Evolutionary conservation across 2,113 vertebrate species (phyloP), one percentile per base, ranked within the genome.

Genomic region (Psilopogon haemacephalus): DNA sequence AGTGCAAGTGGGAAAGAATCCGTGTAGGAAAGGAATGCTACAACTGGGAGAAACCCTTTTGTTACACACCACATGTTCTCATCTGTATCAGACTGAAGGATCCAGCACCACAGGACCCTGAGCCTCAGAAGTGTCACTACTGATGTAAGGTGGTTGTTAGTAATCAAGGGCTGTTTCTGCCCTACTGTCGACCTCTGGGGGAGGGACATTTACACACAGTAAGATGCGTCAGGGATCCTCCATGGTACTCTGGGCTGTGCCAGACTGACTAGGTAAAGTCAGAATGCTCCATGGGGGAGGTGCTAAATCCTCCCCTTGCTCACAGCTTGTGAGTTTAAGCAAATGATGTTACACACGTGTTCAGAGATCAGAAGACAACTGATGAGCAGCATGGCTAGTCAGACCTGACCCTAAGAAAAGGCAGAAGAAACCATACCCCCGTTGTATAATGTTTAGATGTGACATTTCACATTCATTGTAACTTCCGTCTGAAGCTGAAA

Each of bases 281-380:
- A 64, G 32, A 64, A 52, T 2, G 1, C 54, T 19, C 17, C 12
- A 5, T 0, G 2, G 42, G 37, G 17, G 46, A 37, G 5, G 3
- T 7, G 12, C 11, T 18, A 88, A 69, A 63, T 12, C 40, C 56
- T 56, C 24, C 28, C 30, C 40, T 33, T 14, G 18, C 67, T 64
- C 30, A 32, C 16, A 8, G 16, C 17, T 40, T 2, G 2, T 54
- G 26, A 72, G 37, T 35, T 35, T 35, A 65, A 2, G 4, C 42
- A 14, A 48, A 65, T 35, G 33, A 10, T 2, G 8, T 18, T 32
- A n/a, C 12, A 17, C 46, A 48, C 46, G 11, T 48, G 46, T 48
- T 48, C 46, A 48, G 21, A 30, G 63, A 33, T 30, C 28, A 40
- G 42, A 40, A 59, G 42, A 40, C 8, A 73, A 40, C 30, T 24